Evolutionary conservation across 2,113 vertebrate species (phyloP), one percentile per base, ranked within the genome.

Genomic region (Coracopsis vasa): DNA sequence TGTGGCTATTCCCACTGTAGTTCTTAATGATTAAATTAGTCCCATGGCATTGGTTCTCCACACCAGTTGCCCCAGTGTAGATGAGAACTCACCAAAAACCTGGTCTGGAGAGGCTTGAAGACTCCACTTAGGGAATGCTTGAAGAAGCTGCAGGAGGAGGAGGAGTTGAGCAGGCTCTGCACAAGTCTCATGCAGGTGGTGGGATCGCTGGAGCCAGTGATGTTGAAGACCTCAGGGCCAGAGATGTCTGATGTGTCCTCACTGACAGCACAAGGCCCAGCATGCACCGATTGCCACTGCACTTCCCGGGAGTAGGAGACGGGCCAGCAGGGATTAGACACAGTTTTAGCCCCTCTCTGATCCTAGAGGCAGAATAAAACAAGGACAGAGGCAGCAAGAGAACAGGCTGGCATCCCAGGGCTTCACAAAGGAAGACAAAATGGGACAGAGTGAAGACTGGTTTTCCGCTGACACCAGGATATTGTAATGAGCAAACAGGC

Each of bases 281-380:
- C 5, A 2, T 72, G 77, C 77, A 96, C 83, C 0, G 86, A 94
- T 0, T 48, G 80, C 96, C 96, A 95, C 80, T 37, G 91, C 77
- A 94, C 80, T 51, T 91, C 56, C 61, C 0, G 84, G 47, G 86
- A 95, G 73, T 96, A 97, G 61, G 13, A 3, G 77, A 91, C 70
- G 47, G 96, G 96, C 96, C 96, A 97, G 96, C 96, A 97, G 51
- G 96, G 96, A 37, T 96, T 95, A 51, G 35, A 84, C 33, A 97
- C 8, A 0, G 47, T 67, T 79, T 54, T 47, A 51, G 86, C 72
- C 16, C 73, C 64, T 87, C 77, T 88, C 47, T 96, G 91, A 6
- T 81, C 70, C 96, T 97, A 54, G 51, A 78, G 77, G 12, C 33
- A 80, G 15, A 73, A 80, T 10, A 47, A 84, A 91, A 88, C 50